Evolutionary conservation across 2,113 vertebrate species (phyloP), one percentile per base, ranked within the genome.

Genomic region (Nesogale talazaci): DNA sequence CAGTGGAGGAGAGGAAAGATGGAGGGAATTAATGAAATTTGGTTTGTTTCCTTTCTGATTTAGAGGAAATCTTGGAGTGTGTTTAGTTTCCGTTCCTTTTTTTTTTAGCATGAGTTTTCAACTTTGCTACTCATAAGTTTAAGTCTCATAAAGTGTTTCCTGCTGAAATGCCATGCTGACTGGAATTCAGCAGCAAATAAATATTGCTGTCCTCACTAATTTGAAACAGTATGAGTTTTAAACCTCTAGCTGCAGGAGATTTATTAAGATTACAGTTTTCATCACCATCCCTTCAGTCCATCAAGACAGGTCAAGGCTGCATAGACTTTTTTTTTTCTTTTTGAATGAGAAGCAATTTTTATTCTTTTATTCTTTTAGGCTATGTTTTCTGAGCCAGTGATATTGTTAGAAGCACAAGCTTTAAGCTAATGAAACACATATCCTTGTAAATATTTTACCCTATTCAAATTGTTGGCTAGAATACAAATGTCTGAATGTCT

Each of bases 181-280:
- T 97, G 83, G 86, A 97, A 98, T 96, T 97, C 96, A 96, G 87
- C 95, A 97, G 96, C 95, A 98, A 97, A 98, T 98, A 98, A 98
- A 98, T 98, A 98, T 98, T 98, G 90, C 96, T 97, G 96, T 98
- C 97, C 95, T 97, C 94, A 92, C 97, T 98, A 98, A 98, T 98
- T 98, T 98, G 96, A 98, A 98, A 97, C 97, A 98, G 97, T 96
- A 83, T 97, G 98, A 97, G 97, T 96, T 97, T 98, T 97, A 97
- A 98, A 97, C 96, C 90, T 97, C 88, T 95, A 98, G 92, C 98
- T 94, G 95, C 61, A 82, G 97, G 98, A 97, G 97, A 98, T 98
- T 98, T 98, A 98, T 98, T 98, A 98, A 98, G 96, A 98, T 97
- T 98, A 96, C 90, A 88, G 91, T 97, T 98, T 98, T 98, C 96